Evolutionary conservation across 2,113 vertebrate genomes (phyloP).

Genomic region (Collichthys lucidus): DNA sequence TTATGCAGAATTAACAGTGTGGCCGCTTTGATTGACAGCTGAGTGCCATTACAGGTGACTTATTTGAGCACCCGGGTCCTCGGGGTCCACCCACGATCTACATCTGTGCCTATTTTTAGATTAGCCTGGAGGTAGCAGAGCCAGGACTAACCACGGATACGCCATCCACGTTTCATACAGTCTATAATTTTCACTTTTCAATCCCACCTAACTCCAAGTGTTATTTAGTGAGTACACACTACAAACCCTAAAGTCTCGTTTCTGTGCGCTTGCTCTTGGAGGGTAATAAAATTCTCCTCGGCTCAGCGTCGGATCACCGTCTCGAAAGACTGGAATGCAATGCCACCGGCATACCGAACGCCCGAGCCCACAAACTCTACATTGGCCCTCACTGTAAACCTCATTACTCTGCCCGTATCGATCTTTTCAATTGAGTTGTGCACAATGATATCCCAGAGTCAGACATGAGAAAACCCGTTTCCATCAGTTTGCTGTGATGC

Average conservation of each 20-base stretch:
- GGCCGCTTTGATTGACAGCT: too few relatives aligned
- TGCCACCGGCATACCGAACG: slow-evolving; percentile 7
- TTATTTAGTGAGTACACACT: slow-evolving; percentile 2
- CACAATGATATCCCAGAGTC: slow-evolving; percentile 16
- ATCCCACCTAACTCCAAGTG: neutral
- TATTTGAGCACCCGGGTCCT: too few relatives aligned
- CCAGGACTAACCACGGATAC: too few relatives aligned
- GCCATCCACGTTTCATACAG: too few relatives aligned
- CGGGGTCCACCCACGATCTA: too few relatives aligned
- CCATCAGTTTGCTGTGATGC: slow-evolving; percentile 43
- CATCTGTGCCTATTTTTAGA: too few relatives aligned
- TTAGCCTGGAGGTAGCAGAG: too few relatives aligned
- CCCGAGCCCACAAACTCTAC: slow-evolving; percentile 16
- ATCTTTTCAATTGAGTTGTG: slow-evolving; percentile 43
- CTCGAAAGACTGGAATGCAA: slow-evolving; percentile 40
- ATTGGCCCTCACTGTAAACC: slow-evolving; percentile 22
- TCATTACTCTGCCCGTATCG: slow-evolving; percentile 36
- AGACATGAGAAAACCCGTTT: slow-evolving; percentile 32
- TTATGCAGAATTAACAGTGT: too few relatives aligned
- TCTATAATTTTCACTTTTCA: neutral
- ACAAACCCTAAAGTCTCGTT: neutral
- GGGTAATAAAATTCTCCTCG: slow-evolving; percentile 29
- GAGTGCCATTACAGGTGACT: too few relatives aligned
- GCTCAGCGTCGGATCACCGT: slow-evolving; percentile 29
- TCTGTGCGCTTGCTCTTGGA: slow-evolving; percentile 12